These are phyloP conservation scores for Falco peregrinus DNA, from an alignment of 2,797 vertebrate species.

Conservation along the genomic window DNA sequence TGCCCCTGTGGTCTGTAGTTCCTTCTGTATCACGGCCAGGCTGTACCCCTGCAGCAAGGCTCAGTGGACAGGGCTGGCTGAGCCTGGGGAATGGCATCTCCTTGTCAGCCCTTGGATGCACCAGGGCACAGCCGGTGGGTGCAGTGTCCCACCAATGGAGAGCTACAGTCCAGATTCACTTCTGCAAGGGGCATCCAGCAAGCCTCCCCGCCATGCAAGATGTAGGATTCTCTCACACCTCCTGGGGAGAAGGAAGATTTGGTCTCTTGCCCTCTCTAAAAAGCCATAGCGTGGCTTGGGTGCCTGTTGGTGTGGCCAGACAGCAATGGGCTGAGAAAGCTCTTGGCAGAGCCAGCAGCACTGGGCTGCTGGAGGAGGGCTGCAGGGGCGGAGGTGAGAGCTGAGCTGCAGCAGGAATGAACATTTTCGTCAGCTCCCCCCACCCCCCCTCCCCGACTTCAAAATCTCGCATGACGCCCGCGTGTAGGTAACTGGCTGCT, in stretches of 20 bases:
- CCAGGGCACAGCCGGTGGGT: background rate
- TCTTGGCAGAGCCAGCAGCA: background rate
- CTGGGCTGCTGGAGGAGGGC: constrained; percentile 30
- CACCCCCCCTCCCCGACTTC: background rate
- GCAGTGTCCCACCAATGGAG: background rate
- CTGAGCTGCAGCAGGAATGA: constrained; percentile 44
- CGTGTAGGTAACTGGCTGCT: constrained; percentile 65
- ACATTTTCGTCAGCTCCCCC: constrained; percentile 54
- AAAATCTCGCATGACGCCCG: constrained; percentile 58
- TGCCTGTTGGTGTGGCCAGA: accelerated
- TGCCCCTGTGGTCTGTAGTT: background rate
- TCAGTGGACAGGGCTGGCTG: accelerated
- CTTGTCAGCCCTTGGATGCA: background rate
- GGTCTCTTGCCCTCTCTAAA: background rate
- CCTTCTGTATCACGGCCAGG: background rate
- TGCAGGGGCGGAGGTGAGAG: constrained; percentile 68
- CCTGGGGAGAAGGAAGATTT: background rate
- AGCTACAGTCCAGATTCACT: background rate
- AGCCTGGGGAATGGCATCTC: background rate
- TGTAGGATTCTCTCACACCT: background rate
- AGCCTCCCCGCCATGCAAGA: background rate
- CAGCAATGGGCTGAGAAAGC: constrained; percentile 40
- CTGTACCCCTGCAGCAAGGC: background rate
- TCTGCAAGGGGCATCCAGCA: background rate
- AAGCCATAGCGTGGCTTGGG: background rate